These are phyloP conservation scores for Ischnus inquisitorius DNA, from an alignment of 2,888 invertebrate genomes.

Conservation along the genomic window DNA sequence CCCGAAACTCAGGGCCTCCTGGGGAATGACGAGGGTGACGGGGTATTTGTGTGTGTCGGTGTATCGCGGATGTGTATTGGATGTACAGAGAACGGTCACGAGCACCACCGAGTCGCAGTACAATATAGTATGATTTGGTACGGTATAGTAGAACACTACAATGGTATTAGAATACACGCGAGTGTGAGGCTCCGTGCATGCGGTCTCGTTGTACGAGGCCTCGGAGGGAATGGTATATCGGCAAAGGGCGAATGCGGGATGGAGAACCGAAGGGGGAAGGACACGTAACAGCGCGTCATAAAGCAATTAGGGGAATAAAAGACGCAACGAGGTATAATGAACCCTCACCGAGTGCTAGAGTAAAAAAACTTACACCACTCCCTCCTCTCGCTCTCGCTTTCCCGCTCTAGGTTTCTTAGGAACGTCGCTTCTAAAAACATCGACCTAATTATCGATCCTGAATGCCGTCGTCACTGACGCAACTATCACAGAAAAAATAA, in stretches of 20 bases:
- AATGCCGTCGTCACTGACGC: conserved; percentile 40
- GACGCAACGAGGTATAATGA: conserved; percentile 73
- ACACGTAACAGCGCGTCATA: conserved; percentile 72
- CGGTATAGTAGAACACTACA: conserved; percentile 9
- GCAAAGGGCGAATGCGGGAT: conserved; percentile 45
- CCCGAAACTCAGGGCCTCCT: conserved; percentile 71
- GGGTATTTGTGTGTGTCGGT: conserved; percentile 9
- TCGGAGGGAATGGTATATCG: conserved; percentile 51
- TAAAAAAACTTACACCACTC: conserved; percentile 43
- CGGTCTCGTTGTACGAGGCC: conserved; percentile 2
- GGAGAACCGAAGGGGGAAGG: conserved; percentile 30
- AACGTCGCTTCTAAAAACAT: conserved; percentile 64
- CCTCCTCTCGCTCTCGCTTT: neutral
- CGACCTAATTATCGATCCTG: conserved; percentile 68
- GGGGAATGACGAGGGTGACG: conserved; percentile 67
- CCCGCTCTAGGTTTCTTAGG: conserved; percentile 15
- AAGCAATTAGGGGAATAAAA: conserved; percentile 75
- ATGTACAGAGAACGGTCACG: conserved; percentile 17
- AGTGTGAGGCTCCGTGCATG: conserved; percentile 22
- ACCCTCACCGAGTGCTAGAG: conserved; percentile 68
- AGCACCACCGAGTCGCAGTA: conserved; percentile 10
- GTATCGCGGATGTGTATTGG: neutral
- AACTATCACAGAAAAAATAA: conserved; percentile 4
- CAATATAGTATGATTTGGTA: conserved; percentile 23
- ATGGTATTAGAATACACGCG: conserved; percentile 33